Conservation (phyloP, 2,888 invertebrate genomes). For the Thymelicus lineola region DNA sequence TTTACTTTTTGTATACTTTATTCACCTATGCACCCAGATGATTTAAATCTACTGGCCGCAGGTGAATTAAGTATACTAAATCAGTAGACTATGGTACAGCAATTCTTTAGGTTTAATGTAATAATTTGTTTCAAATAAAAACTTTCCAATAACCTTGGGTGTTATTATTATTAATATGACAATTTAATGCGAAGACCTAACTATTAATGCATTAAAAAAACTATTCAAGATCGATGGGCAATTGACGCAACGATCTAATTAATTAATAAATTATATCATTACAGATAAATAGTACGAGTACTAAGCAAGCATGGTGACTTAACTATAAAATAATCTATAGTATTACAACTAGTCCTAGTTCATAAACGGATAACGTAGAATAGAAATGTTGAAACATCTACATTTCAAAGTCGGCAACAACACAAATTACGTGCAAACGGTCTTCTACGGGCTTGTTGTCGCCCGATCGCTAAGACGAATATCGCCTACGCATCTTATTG, state of each 20-base stretch:
- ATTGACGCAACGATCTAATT: not conserved
- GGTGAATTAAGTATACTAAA: no score
- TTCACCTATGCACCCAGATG: no score
- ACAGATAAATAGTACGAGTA: not conserved
- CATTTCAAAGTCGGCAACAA: conserved; percentile 35
- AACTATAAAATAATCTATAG: conserved; percentile 15
- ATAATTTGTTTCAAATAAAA: no score
- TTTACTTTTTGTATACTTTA: no score
- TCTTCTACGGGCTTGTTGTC: conserved; percentile 25
- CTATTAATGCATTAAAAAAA: no score
- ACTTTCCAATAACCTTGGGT: no score
- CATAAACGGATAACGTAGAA: conserved; percentile 32
- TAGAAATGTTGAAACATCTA: conserved; percentile 38
- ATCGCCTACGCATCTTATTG: conserved; percentile 47
- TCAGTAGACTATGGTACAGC: no score
- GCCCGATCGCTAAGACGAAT: conserved; percentile 42
- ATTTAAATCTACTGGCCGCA: no score
- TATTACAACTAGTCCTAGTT: conserved; percentile 24
- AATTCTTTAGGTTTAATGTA: no score
- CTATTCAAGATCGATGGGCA: no score
- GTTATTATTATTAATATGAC: no score
- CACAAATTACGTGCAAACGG: conserved; percentile 38
- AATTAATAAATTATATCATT: not conserved
- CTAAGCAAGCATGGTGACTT: conserved; percentile 4
- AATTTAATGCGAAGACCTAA: no score